These are phyloP conservation scores for Eilema depressum DNA, from an alignment of 2,888 invertebrate species.

Conservation along the genomic window DNA sequence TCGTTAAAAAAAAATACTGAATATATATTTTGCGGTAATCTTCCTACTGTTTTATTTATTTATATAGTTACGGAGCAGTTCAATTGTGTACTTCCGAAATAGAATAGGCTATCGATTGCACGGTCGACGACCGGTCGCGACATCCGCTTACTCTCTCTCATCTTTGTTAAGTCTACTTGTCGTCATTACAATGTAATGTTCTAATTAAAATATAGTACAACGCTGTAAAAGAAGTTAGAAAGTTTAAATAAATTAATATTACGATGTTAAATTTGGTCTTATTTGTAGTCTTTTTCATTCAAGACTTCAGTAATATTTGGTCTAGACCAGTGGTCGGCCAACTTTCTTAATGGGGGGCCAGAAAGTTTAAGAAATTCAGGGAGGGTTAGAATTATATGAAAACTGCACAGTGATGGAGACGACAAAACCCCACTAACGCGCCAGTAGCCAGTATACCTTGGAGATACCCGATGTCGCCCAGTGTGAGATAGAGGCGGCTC, in stretches of 20 bases:
- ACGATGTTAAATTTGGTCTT: too few relatives aligned
- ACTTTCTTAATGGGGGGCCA: too few relatives aligned
- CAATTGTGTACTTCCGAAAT: constrained; percentile 51
- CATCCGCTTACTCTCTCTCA: constrained; percentile 50
- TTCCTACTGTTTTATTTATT: neutral
- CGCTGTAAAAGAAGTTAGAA: neutral
- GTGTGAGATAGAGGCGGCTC: too few relatives aligned
- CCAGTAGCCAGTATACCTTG: too few relatives aligned
- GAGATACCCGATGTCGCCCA: too few relatives aligned
- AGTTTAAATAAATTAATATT: neutral
- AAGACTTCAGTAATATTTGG: too few relatives aligned
- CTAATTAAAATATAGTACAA: neutral
- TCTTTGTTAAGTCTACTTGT: constrained; percentile 33
- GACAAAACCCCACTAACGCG: too few relatives aligned
- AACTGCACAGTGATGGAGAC: too few relatives aligned
- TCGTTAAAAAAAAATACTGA: too few relatives aligned
- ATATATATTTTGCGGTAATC: neutral
- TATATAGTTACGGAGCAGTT: neutral
- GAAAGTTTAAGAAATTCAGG: too few relatives aligned
- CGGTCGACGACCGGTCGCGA: constrained; percentile 57
- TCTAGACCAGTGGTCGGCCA: too few relatives aligned
- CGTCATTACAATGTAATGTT: constrained; percentile 9
- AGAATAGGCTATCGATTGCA: constrained; percentile 58
- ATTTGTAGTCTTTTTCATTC: neutral
- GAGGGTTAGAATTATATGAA: too few relatives aligned